phyloP scores from a whole-genome alignment of 2,113 vertebrate species.

The Dromaius novaehollandiae region DNA sequence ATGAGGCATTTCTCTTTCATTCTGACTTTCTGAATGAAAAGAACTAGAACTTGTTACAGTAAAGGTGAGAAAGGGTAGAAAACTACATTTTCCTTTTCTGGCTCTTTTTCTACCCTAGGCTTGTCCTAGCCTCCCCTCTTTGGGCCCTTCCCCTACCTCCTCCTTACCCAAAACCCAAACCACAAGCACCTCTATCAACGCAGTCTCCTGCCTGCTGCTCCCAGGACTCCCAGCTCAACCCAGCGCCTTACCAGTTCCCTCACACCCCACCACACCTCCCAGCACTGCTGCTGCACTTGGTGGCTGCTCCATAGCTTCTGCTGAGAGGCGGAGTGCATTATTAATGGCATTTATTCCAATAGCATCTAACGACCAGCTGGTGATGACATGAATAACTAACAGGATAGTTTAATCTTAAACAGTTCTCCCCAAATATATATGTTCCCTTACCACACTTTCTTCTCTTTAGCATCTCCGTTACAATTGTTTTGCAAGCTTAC shows the following conservation, averaged over 20 bases:
- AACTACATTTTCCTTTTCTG: background rate
- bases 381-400: background rate
- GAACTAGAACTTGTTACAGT: background rate
- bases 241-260: background rate
- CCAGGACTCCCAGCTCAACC: background rate
- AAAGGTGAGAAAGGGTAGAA: background rate
- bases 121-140: background rate
- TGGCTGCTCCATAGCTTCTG: rapidly evolving
- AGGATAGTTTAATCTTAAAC: background rate
- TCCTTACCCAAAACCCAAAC: background rate
- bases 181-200: background rate
- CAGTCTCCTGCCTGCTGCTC: background rate
- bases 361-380: background rate
- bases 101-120: background rate
- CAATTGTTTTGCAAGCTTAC: background rate
- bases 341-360: background rate
- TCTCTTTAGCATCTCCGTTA: background rate
- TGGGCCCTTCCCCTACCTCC: background rate
- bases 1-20: background rate
- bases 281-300: background rate
- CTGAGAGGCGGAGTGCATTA: background rate
- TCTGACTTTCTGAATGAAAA: background rate
- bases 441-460: background rate
- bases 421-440: background rate
- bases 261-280: background rate